Percentiles rank a stretch among this genome's conserved stretches.
phyloP scores from a whole-genome alignment of 2,113 vertebrate genomes.

The Chloropsis cyanopogon region DNA sequence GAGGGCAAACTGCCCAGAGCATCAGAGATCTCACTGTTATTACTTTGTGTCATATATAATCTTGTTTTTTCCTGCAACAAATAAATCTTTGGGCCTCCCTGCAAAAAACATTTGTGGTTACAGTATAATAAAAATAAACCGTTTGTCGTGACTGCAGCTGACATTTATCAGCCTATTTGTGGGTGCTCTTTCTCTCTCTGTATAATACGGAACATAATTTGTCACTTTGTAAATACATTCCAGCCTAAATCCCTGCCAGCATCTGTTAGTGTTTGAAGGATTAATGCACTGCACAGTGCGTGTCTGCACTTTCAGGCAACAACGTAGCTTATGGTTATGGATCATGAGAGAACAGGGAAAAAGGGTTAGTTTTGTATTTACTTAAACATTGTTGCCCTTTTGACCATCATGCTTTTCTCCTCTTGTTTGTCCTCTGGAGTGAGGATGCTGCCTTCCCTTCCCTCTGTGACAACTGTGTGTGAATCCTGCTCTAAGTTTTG shows the following conservation, averaged over 20 bases:
- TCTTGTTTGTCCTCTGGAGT: conserved; percentile 26
- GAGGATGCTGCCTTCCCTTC: not conserved
- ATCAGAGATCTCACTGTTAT: conserved; percentile 76
- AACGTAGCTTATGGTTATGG: conserved; percentile 59
- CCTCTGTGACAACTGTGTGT: not conserved
- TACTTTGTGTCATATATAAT: conserved; percentile 82
- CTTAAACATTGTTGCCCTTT: conserved; percentile 49
- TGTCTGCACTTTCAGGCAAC: conserved; percentile 70
- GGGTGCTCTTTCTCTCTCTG: conserved; percentile 81
- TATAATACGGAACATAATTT: conserved; percentile 85
- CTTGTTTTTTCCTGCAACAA: conserved; percentile 78
- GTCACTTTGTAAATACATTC: conserved; percentile 88
- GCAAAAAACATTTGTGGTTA: conserved; percentile 79
- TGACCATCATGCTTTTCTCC: conserved; percentile 44
- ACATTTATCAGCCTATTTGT: conserved; percentile 91
- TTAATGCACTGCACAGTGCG: conserved; percentile 75
- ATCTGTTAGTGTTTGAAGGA: conserved; percentile 83
- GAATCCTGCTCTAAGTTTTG: not conserved
- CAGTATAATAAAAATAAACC: conserved; percentile 94
- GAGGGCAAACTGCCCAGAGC: conserved; percentile 74
- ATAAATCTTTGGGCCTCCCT: conserved; percentile 78
- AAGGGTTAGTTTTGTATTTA: conserved; percentile 12
- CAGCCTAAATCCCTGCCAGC: conserved; percentile 84
- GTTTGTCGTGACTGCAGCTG: conserved; percentile 84
- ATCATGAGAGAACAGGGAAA: conserved; percentile 56